Base-by-base conservation (phyloP, 2,888 invertebrate genomes). In the Philereme transversata region DNA sequence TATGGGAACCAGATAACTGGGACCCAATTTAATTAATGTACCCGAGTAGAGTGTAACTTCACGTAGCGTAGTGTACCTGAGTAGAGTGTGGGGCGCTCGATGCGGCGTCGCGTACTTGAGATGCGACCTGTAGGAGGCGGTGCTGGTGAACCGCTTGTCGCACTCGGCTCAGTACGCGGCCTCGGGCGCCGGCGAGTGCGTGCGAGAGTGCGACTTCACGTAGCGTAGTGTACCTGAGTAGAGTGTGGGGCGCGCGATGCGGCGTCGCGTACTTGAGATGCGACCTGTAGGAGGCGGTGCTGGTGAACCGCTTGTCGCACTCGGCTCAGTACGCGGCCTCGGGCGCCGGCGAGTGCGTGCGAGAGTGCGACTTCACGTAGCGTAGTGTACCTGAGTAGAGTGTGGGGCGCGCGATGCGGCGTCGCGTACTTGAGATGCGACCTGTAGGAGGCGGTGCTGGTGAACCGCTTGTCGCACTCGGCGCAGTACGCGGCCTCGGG, bases 131-230 rank as follows among this genome's bases (percentile, higher is more conserved):
- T 78, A 82, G 4, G 67, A 57, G 0, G 44, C 10, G 0, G 51
- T 64, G 54, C 68, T 78, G 4, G 57, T 51, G 54, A 77, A 83
- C 49, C 74, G 75, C 4, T 71, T 72, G 61, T 82, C 78, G 55
- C 84, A 83, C 6, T 73, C 71, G 4, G 78, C 83, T 60, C 83
- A 84, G 70, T 80, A 84, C 3, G 77, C 73, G 4, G 65, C 65
- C 55, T 79, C 82, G 4, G 54, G 60, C 7, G 49, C 48, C 34
- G 62, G 84, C 50, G 34, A 76, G 77, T 11, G 72, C 76, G 49
- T 88, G 86, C 0, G 83, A 82, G 65, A 84, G 22, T 22, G 22
- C 22, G 22, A 22, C 22, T 22, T 22, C 22, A 22, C 22, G 22
- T 22, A 22, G 3, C 22, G 22, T 22, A 22, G 22, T 22, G 22